phyloP scores from a whole-genome alignment of 2,888 invertebrate species.

The Erannis defoliaria region DNA sequence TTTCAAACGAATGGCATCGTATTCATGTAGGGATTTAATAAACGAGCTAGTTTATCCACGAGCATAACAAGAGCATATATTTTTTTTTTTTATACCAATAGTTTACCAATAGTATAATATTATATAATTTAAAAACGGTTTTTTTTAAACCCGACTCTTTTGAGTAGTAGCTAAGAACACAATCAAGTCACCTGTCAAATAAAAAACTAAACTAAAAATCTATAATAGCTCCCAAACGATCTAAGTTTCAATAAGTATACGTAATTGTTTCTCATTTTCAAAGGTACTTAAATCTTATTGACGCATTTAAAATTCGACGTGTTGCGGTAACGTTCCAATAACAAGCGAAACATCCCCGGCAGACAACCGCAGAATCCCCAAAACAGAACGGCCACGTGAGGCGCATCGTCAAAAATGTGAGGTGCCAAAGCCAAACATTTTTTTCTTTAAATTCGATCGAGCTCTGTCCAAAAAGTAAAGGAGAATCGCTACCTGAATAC shows the following conservation, averaged over 20 bases:
- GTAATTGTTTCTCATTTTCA: slow-evolving; percentile 20
- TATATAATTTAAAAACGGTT: too few species aligned
- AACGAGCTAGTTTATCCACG: too few species aligned
- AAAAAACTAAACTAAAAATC: too few species aligned
- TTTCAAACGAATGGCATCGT: too few species aligned
- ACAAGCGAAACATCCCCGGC: slow-evolving; percentile 39
- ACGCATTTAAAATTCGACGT: slow-evolving; percentile 16
- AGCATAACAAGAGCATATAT: too few species aligned
- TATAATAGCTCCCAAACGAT: too few species aligned
- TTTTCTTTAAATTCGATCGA: slow-evolving; percentile 73
- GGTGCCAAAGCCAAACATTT: slow-evolving; percentile 44
- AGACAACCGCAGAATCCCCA: slow-evolving; percentile 40
- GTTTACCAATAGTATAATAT: too few species aligned
- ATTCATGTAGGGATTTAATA: too few species aligned
- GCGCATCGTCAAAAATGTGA: slow-evolving; percentile 35
- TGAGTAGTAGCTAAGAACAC: too few species aligned
- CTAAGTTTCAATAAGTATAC: slow-evolving; percentile 4
- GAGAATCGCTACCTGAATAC: slow-evolving; percentile 75
- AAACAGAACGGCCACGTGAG: slow-evolving; percentile 43
- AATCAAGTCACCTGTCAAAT: neutral
- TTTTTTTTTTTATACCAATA: too few species aligned
- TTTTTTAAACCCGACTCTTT: too few species aligned
- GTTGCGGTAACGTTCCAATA: slow-evolving; percentile 35
- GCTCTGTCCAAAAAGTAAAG: slow-evolving; percentile 71
- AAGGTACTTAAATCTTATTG: slow-evolving; percentile 18